phyloP scores from a whole-genome alignment of 2,888 invertebrate species.

The Mythimna pallens region DNA sequence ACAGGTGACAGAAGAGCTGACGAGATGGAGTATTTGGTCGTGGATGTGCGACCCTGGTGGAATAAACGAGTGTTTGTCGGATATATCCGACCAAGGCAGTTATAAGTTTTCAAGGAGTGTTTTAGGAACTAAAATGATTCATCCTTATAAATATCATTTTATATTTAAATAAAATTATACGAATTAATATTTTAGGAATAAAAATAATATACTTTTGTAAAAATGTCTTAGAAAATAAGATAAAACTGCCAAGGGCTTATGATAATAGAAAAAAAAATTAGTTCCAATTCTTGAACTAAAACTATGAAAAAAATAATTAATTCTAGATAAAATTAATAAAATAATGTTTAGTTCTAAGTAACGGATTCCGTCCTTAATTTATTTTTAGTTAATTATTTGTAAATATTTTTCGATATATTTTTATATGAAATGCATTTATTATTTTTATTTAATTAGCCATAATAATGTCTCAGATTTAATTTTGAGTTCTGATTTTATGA shows the following conservation, averaged over 20 bases:
- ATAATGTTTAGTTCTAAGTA: slow-evolving; percentile 48
- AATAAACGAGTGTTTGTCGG: too few relatives aligned
- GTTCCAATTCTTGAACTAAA: slow-evolving; percentile 47
- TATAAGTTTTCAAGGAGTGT: background rate
- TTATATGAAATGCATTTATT: slow-evolving; percentile 80
- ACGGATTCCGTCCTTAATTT: slow-evolving; percentile 72
- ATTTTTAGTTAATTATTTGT: slow-evolving; percentile 73
- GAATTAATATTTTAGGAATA: slow-evolving; percentile 62
- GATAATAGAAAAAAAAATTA: slow-evolving; percentile 35
- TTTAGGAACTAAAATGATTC: slow-evolving; percentile 23
- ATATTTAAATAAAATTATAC: slow-evolving; percentile 52
- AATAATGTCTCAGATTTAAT: slow-evolving; percentile 62
- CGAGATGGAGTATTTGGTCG: too few relatives aligned
- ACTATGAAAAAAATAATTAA: slow-evolving; percentile 33
- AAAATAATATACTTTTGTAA: slow-evolving; percentile 54
- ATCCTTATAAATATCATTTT: slow-evolving; percentile 36
- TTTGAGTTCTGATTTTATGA: slow-evolving; percentile 66
- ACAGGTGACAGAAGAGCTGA: too few relatives aligned
- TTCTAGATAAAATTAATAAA: slow-evolving; percentile 40
- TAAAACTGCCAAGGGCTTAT: slow-evolving; percentile 52
- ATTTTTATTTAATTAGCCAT: slow-evolving; percentile 82
- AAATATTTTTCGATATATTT: slow-evolving; percentile 69
- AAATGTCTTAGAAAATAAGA: slow-evolving; percentile 49
- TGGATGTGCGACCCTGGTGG: too few relatives aligned
- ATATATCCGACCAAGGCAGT: too few relatives aligned